Evolutionary conservation across 2,797 vertebrate species (phyloP).

Genomic region (Danio jaintianensis): DNA sequence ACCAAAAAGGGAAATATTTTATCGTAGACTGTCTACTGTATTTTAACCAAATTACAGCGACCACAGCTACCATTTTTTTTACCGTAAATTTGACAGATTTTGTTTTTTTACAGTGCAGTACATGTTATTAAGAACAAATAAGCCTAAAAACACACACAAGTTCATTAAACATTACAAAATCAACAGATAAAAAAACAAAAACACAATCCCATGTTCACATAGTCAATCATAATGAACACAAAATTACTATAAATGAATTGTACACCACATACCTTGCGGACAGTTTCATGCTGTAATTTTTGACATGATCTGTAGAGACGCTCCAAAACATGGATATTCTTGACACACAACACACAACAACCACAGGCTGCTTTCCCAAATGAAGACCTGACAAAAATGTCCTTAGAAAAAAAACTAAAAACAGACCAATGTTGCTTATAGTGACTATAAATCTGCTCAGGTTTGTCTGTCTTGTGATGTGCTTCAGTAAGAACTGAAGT

Average conservation of each 20-base stretch:
- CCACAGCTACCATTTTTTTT: too few relatives aligned
- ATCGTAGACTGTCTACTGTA: too few relatives aligned
- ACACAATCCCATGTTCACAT: background rate
- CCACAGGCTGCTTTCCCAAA: background rate
- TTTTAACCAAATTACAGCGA: too few relatives aligned
- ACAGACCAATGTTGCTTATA: background rate
- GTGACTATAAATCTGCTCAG: background rate
- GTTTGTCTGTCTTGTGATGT: background rate
- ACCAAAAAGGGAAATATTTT: too few relatives aligned
- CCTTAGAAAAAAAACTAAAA: background rate
- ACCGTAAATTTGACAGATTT: too few relatives aligned
- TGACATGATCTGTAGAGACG: background rate
- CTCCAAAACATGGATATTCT: constrained; percentile 17
- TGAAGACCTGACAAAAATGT: background rate
- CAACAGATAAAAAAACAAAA: too few relatives aligned
- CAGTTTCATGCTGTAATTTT: background rate
- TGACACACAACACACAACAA: background rate
- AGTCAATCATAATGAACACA: background rate
- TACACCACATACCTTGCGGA: constrained; percentile 39
- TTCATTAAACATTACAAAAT: background rate
- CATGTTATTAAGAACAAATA: background rate
- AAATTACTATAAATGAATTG: too few relatives aligned
- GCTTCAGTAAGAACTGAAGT: background rate
- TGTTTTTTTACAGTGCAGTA: too few relatives aligned
- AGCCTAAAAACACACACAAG: background rate